phyloP scores from a whole-genome alignment of 1,140 invertebrate species.

The Sminthurides bifidus region DNA sequence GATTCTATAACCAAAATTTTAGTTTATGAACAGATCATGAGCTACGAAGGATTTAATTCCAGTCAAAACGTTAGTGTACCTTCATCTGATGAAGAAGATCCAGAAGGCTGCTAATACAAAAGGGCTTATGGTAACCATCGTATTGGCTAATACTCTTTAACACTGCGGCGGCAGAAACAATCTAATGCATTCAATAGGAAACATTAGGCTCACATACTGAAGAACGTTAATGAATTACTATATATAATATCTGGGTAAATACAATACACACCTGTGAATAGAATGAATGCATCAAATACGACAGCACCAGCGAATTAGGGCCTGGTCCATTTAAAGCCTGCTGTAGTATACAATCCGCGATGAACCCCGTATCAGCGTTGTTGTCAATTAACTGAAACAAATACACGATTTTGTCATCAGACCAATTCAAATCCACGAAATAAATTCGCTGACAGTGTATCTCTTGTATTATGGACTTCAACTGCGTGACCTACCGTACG shows the following conservation, averaged over 20 bases:
- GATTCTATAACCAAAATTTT: conserved; percentile 37
- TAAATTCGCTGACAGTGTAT: neutral
- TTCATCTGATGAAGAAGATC: conserved; percentile 74
- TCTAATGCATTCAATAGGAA: conserved; percentile 37
- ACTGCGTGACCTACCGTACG: conserved; percentile 52
- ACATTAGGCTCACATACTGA: neutral
- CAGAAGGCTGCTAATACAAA: conserved; percentile 72
- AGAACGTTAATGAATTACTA: conserved; percentile 11
- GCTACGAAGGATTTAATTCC: conserved; percentile 10
- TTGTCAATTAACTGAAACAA: conserved; percentile 16
- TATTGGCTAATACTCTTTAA: conserved; percentile 78
- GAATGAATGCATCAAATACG: conserved; percentile 81
- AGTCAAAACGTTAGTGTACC: conserved; percentile 38
- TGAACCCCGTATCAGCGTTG: conserved; percentile 28
- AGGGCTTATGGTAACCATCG: conserved; percentile 72
- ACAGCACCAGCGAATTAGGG: conserved; percentile 77
- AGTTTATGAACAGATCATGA: neutral
- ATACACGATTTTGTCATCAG: conserved; percentile 1
- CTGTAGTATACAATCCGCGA: conserved; percentile 82
- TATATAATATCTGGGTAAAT: conserved; percentile 21
- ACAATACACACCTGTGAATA: conserved; percentile 68
- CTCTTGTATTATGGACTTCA: neutral
- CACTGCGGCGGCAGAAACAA: conserved; percentile 80
- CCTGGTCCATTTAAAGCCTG: conserved; percentile 83
- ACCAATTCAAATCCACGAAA: neutral